A percentile compares a stretch with the other conserved stretches of the same genome.
Evolutionary conservation across 2,113 vertebrate genomes (phyloP).

Genomic region (Leptosomus discolor): DNA sequence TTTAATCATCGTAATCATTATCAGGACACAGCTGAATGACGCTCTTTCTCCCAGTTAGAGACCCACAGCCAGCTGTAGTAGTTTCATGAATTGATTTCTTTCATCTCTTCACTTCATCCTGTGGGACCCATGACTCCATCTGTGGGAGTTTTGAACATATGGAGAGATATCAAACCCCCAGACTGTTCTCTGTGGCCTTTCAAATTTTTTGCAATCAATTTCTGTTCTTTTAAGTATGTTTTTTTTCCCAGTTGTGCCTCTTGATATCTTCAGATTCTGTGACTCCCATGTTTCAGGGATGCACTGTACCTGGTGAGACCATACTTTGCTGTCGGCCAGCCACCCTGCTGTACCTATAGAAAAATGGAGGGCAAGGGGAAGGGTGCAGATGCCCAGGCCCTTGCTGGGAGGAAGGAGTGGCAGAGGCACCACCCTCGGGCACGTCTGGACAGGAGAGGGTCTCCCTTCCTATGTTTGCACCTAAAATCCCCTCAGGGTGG

Average conservation of each 20-base stretch:
- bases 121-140: constrained; percentile 20
- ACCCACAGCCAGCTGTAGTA: not conserved
- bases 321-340: not conserved
- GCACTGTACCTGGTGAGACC: not conserved
- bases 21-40: not conserved
- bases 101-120: constrained; percentile 46
- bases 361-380: not conserved
- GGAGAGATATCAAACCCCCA: constrained; percentile 22
- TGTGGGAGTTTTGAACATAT: constrained; percentile 30
- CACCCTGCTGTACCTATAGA: not conserved
- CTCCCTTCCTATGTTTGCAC: not conserved
- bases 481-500: not conserved
- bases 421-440: not conserved
- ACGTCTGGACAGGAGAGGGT: not conserved
- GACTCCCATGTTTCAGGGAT: not conserved
- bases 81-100: constrained; percentile 41
- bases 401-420: not conserved
- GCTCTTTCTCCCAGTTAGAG: not conserved
- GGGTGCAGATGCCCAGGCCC: not conserved
- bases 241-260: not conserved
- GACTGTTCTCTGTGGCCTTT: not conserved
- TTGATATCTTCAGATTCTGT: not conserved
- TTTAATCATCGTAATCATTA: constrained; percentile 38
- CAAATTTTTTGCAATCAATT: not conserved
- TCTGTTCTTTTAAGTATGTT: not conserved